Base-by-base conservation (phyloP, 2,797 vertebrate species). In the Sebastes matsubarae region DNA sequence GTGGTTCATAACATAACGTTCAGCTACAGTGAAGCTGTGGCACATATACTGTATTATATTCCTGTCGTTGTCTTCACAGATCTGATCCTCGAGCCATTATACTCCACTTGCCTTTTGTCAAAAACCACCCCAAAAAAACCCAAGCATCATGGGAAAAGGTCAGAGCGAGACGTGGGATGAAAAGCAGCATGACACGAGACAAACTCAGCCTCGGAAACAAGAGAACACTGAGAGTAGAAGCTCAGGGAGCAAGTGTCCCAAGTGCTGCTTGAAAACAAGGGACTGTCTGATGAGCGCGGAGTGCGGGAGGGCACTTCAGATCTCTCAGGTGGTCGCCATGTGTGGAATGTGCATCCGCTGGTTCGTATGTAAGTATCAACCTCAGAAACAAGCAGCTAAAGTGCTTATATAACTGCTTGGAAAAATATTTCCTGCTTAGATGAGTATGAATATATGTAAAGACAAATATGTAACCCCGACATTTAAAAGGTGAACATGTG, bases 271-370 rank as follows among this genome's bases (percentile, higher is more conserved):
- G 63, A 29, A 32, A 60, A 88, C 91, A 1, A 77, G 63, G 50
- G 29, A 91, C 59, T 95, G 94, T 59, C 81, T 96, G 72, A 95
- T 96, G 94, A 96, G 94, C 42, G 2, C 63, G 0, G 95, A 96
- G 83, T 96, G 95, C 2, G 88, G 93, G 12, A 54, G 94, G 6
- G 85, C 75, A 0, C 92, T 96, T 0, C 91, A 95, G 83, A 95
- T 95, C 89, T 90, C 93, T 72, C 77, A 72, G 0, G 92, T 94
- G 2, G 4, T 95, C 2, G 81, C 94, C 46, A 66, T 34, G 61
- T 96, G 95, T 14, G 94, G 93, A 3, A 92, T 87, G 89, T 96
- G 95, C 68, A 75, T 95, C 38, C 29, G 91, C 9, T 63, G 80
- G 27, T 95, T 81, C 13, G 22, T 81, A 1, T 95, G 94, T 95